Percentiles rank a stretch among this genome's conserved stretches.
Evolutionary conservation across 2,888 invertebrate genomes (phyloP).

Genomic region (Lissocephala sabroskyi): DNA sequence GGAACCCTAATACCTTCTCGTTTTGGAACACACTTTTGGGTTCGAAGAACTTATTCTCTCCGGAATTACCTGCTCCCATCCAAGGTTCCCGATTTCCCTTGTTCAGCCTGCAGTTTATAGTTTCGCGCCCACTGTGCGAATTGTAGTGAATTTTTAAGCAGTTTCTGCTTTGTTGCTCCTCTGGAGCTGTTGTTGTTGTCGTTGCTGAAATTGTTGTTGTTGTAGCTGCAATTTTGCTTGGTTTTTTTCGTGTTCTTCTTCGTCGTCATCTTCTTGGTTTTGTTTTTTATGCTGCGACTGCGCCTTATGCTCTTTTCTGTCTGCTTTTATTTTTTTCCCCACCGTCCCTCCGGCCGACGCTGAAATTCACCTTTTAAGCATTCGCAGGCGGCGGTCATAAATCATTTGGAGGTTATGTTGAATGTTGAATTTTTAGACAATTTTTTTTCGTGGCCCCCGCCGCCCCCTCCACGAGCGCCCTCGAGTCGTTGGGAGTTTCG

Average conservation of each 20-base stretch:
- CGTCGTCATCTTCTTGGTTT: no score
- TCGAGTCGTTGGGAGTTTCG: no score
- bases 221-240: conserved; percentile 10
- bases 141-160: conserved; percentile 1
- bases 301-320: not conserved
- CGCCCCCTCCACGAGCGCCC: no score
- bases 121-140: not conserved
- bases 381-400: conserved; percentile 67
- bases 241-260: no score
- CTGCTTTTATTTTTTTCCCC: conserved; percentile 2
- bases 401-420: conserved; percentile 70
- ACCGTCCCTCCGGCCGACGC: not conserved
- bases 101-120: not conserved
- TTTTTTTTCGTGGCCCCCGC: conserved; percentile 21
- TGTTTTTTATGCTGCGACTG: conserved; percentile 3
- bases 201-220: conserved; percentile 10
- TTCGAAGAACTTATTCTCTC: no score
- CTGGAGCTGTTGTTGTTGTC: conserved; percentile 8
- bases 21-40: no score
- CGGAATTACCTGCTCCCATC: no score
- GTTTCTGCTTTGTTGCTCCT: conserved; percentile 1
- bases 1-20: no score
- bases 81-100: no score
- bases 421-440: conserved; percentile 68
- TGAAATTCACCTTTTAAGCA: conserved; percentile 57